These are phyloP conservation scores for Bellardia pandia DNA, from an alignment of 2,888 invertebrate genomes.

Conservation along the genomic window DNA sequence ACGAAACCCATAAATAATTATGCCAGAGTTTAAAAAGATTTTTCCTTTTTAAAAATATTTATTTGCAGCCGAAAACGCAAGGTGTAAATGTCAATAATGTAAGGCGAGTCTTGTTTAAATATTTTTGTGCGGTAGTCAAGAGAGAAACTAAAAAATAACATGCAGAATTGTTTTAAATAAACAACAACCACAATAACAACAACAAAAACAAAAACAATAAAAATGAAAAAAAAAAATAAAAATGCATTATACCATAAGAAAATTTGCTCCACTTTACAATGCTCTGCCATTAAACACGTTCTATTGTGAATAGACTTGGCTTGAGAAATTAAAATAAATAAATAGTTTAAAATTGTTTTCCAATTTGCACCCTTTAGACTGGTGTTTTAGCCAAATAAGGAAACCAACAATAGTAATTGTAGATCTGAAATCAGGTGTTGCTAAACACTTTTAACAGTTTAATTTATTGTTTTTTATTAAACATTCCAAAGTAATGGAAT, in stretches of 20 bases:
- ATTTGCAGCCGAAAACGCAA: not conserved
- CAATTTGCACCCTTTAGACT: not conserved
- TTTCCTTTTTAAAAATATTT: not conserved
- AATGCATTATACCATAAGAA: not conserved
- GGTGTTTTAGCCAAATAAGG: not conserved
- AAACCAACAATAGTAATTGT: not conserved
- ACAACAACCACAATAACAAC: not conserved
- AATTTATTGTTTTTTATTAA: not conserved
- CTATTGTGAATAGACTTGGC: not conserved
- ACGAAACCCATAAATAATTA: constrained; percentile 4
- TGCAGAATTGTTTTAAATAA: constrained; percentile 33
- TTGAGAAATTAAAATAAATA: not conserved
- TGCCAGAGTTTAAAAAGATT: not conserved
- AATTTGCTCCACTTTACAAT: not conserved
- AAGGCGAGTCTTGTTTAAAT: constrained; percentile 7
- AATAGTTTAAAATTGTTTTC: not conserved
- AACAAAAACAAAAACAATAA: not conserved
- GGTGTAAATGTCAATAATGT: not conserved
- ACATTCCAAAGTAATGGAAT: not conserved
- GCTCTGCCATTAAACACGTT: constrained; percentile 22
- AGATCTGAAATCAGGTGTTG: not conserved
- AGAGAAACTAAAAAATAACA: constrained; percentile 3
- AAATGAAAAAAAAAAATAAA: not conserved
- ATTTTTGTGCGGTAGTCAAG: not conserved
- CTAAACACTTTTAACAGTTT: not conserved